Evolutionary conservation across 2,797 vertebrate genomes (phyloP).

Genomic region (Muraenolepis orangiensis): DNA sequence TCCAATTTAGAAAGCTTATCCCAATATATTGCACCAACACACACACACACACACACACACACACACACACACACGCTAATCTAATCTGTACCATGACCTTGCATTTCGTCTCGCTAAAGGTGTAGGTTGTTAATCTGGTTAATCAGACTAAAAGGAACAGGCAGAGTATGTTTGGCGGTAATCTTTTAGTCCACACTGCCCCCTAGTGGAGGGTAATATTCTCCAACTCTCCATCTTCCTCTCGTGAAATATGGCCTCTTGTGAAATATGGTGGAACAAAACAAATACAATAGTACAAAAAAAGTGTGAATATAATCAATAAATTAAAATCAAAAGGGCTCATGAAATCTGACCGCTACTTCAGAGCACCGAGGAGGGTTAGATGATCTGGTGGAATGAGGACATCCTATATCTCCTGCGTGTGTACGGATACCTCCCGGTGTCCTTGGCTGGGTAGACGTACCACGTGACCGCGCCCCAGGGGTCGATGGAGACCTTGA

Average conservation of each 20-base stretch:
- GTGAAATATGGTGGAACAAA: too few relatives aligned
- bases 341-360: not conserved
- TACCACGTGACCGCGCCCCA: constrained; percentile 86
- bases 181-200: constrained; percentile 30
- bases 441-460: constrained; percentile 34
- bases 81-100: constrained; percentile 10
- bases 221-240: not conserved
- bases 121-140: not conserved
- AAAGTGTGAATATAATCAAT: not conserved
- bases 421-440: not conserved
- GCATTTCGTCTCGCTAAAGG: constrained; percentile 4
- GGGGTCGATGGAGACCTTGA: constrained; percentile 77
- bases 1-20: constrained; percentile 9
- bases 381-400: not conserved
- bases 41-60: too few relatives aligned
- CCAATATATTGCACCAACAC: not conserved
- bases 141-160: constrained; percentile 7
- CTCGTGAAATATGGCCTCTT: too few relatives aligned
- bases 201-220: constrained; percentile 18
- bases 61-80: not conserved
- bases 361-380: constrained; percentile 1
- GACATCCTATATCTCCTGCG: constrained; percentile 3
- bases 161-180: not conserved
- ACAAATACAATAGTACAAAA: not conserved
- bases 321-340: not conserved